Evolutionary conservation across 1,140 invertebrate genomes (phyloP).

Genomic region (Listronotus oregonensis): DNA sequence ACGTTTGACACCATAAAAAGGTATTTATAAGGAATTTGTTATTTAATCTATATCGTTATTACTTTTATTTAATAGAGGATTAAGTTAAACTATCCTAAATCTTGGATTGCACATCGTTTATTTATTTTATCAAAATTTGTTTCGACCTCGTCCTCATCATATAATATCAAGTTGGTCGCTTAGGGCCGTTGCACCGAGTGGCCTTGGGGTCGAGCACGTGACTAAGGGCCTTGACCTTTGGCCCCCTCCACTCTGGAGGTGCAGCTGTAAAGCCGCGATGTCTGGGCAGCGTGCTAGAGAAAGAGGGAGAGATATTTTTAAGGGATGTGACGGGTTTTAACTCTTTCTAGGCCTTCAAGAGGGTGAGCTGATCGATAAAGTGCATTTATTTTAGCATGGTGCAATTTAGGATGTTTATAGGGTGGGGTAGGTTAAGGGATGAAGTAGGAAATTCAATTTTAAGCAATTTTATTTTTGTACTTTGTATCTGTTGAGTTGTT

Average conservation of each 20-base stretch:
- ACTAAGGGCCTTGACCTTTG: conserved; percentile 43
- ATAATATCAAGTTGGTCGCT: not conserved
- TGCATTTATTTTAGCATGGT: conserved; percentile 6
- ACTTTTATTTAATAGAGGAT: no score
- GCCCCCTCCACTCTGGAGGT: conserved; percentile 1
- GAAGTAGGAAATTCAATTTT: not conserved
- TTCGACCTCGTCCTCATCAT: not conserved
- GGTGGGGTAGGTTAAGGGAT: conserved; percentile 27
- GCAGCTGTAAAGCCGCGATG: conserved; percentile 4
- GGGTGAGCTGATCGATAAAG: conserved; percentile 21
- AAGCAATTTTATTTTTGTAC: no score
- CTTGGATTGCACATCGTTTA: no score
- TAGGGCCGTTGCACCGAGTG: conserved; percentile 30
- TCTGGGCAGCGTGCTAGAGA: conserved; percentile 14
- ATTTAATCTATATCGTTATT: not conserved
- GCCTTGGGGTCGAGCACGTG: conserved; percentile 38
- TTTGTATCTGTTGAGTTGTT: no score
- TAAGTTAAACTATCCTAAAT: no score
- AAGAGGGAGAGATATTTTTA: not conserved
- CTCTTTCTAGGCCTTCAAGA: conserved; percentile 5
- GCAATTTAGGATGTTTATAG: conserved; percentile 13
- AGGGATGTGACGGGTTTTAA: conserved; percentile 4
- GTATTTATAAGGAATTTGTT: conserved; percentile 6
- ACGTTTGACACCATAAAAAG: not conserved
- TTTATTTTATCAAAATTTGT: no score